These are phyloP conservation scores for Riparia riparia DNA, from an alignment of 2,113 vertebrate species.

Conservation along the genomic window DNA sequence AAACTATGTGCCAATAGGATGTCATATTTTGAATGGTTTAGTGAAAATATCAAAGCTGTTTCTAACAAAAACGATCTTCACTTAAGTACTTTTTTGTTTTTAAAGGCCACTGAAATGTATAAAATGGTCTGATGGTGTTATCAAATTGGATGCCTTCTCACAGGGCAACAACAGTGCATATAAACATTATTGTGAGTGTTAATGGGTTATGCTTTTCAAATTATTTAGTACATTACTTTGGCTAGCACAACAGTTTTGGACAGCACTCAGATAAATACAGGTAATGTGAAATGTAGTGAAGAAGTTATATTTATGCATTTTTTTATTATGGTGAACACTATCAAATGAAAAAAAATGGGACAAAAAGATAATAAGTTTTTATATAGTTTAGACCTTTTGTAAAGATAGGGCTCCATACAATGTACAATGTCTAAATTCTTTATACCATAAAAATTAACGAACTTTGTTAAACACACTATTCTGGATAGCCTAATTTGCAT, in stretches of 20 bases:
- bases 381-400: constrained; percentile 80
- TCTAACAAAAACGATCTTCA: constrained; percentile 79
- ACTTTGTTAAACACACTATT: constrained; percentile 88
- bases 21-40: constrained; percentile 79
- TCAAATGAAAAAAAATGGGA: constrained; percentile 79
- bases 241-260: constrained; percentile 90
- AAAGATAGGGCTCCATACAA: constrained; percentile 81
- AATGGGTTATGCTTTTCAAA: constrained; percentile 80
- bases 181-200: constrained; percentile 83
- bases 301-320: constrained; percentile 83
- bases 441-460: constrained; percentile 82
- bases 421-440: constrained; percentile 80
- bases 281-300: constrained; percentile 95
- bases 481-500: constrained; percentile 91
- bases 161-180: constrained; percentile 91
- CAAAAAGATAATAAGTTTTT: constrained; percentile 76
- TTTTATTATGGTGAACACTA: constrained; percentile 84
- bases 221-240: constrained; percentile 86
- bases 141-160: constrained; percentile 86
- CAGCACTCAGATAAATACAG: constrained; percentile 93
- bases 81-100: constrained; percentile 73
- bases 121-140: constrained; percentile 86
- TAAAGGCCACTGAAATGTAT: constrained; percentile 99
- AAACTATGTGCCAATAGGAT: constrained; percentile 88
- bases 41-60: constrained; percentile 86